These are phyloP conservation scores for Malthinus flaveolus DNA, from an alignment of 2,888 invertebrate genomes.

Conservation along the genomic window DNA sequence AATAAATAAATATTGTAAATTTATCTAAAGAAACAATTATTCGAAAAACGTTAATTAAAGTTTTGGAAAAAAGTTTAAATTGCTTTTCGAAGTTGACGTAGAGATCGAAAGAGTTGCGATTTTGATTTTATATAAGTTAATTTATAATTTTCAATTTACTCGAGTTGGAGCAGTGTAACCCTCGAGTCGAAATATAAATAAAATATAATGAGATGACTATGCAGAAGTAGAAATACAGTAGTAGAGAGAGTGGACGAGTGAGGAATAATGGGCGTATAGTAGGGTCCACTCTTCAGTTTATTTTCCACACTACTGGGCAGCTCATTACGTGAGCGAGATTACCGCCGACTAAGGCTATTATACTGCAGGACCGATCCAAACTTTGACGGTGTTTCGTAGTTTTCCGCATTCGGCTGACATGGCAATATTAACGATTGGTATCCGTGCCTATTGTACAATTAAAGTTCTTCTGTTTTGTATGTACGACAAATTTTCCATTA, in stretches of 20 bases:
- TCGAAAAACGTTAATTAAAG: neutral
- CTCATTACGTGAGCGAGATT: slow-evolving; percentile 46
- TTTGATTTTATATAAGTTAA: neutral
- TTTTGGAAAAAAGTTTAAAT: neutral
- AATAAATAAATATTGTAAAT: neutral
- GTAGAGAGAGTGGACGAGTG: slow-evolving; percentile 4
- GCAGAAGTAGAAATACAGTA: slow-evolving; percentile 6
- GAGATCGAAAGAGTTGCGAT: no score
- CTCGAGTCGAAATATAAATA: slow-evolving; percentile 5
- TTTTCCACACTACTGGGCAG: slow-evolving; percentile 50
- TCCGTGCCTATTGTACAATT: slow-evolving; percentile 36
- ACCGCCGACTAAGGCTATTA: slow-evolving; percentile 33
- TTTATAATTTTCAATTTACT: no score
- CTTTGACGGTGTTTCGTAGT: slow-evolving; percentile 32
- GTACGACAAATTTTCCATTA: slow-evolving; percentile 25
- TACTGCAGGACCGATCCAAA: slow-evolving; percentile 35
- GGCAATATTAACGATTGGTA: slow-evolving; percentile 37
- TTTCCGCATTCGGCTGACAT: slow-evolving; percentile 33
- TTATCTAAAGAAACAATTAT: no score
- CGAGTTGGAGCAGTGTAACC: no score
- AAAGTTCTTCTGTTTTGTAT: slow-evolving; percentile 25
- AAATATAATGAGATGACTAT: slow-evolving; percentile 8
- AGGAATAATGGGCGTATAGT: slow-evolving; percentile 15
- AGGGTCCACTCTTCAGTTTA: slow-evolving; percentile 43
- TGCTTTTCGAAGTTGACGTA: neutral